Evolutionary conservation across 1,140 invertebrate species (phyloP).

Genomic region (Bombus impatiens): DNA sequence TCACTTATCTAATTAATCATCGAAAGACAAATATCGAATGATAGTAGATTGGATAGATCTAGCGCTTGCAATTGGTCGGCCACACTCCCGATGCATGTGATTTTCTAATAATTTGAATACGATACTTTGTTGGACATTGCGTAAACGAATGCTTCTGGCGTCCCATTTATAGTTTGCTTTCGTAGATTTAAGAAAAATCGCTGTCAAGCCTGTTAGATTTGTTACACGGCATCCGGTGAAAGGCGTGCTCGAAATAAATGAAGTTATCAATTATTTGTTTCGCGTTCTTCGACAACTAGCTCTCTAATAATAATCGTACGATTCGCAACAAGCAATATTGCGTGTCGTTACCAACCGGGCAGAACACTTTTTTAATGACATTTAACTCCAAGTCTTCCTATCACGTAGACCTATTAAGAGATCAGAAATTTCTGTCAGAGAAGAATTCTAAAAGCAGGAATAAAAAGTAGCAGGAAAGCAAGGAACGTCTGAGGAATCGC

Average conservation of each 20-base stretch:
- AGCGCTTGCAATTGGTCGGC: not conserved
- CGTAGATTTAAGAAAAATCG: not conserved
- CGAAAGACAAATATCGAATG: not conserved
- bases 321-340: not conserved
- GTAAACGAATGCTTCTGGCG: not conserved
- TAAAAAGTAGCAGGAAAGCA: not conserved
- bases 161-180: not conserved
- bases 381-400: conserved; percentile 40
- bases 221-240: conserved; percentile 32
- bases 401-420: not conserved
- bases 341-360: not conserved
- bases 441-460: too few species aligned
- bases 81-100: not conserved
- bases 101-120: not conserved
- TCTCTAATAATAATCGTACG: not conserved
- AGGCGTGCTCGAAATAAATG: conserved; percentile 52
- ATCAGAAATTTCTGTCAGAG: not conserved
- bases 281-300: not conserved
- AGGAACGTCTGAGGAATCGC: not conserved
- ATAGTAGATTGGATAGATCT: not conserved
- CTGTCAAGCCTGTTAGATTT: not conserved
- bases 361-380: not conserved
- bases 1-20: not conserved
- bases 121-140: not conserved
- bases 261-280: not conserved